These are phyloP conservation scores for Dendroctonus ponderosae DNA, from an alignment of 1,140 invertebrate genomes.

Conservation along the genomic window DNA sequence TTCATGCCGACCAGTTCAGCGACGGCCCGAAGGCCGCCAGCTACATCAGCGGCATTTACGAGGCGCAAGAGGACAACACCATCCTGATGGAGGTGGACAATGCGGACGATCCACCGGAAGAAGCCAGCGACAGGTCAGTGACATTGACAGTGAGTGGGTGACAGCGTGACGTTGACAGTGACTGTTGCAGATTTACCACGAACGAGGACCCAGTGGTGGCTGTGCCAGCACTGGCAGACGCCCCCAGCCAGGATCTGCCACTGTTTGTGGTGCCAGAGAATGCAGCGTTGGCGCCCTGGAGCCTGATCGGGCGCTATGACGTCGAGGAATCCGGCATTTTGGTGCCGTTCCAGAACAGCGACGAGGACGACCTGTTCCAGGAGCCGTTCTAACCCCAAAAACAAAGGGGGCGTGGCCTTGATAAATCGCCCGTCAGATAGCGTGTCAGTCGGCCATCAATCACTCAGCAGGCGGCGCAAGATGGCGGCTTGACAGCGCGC, in stretches of 20 bases:
- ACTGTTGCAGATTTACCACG: constrained; percentile 15
- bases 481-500: constrained; percentile 40
- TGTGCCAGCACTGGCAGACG: constrained; percentile 14
- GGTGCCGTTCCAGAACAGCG: constrained; percentile 47
- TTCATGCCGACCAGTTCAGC: constrained; percentile 57
- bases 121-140: not conserved
- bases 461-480: constrained; percentile 37
- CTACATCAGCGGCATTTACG: constrained; percentile 55
- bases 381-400: constrained; percentile 41
- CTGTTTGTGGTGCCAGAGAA: constrained; percentile 46
- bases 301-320: constrained; percentile 49
- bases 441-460: constrained; percentile 45
- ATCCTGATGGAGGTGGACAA: constrained; percentile 23
- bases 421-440: constrained; percentile 42
- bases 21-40: constrained; percentile 50
- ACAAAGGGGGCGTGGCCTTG: too few relatives aligned
- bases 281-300: constrained; percentile 44
- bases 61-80: constrained; percentile 46
- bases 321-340: constrained; percentile 50
- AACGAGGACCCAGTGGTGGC: constrained; percentile 35
- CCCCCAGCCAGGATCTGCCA: constrained; percentile 36
- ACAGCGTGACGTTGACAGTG: too few relatives aligned
- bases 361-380: constrained; percentile 42
- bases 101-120: constrained; percentile 6
- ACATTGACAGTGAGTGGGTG: not conserved